A percentile compares a stretch with the other conserved stretches of the same genome.
Conservation (phyloP, 92 coral and sea anemone species). For the Micromussa lordhowensis region DNA sequence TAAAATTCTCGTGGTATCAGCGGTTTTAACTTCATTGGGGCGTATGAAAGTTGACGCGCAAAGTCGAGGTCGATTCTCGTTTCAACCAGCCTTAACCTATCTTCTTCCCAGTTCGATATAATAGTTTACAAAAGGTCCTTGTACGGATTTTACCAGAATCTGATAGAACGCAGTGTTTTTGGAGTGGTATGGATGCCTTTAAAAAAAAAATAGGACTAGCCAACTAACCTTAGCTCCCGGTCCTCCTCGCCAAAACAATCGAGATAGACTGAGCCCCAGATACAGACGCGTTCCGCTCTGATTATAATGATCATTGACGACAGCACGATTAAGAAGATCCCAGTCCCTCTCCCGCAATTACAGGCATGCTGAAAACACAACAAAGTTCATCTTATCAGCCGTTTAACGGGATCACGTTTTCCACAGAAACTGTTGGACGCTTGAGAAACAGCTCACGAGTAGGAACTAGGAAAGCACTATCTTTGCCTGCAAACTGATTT, state of each 20-base stretch:
- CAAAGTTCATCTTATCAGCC: neutral
- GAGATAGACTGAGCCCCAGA: slow-evolving; percentile 99
- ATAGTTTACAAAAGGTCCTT: no score
- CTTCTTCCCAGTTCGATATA: no score
- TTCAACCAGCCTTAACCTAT: no score
- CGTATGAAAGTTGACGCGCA: no score
- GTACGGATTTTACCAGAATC: no score
- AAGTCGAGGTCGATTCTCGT: no score
- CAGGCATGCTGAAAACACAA: slow-evolving; percentile 76
- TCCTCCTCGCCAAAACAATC: slow-evolving; percentile 99
- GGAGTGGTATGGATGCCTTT: neutral
- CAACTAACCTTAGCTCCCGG: slow-evolving; percentile 84
- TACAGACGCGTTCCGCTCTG: slow-evolving; percentile 92
- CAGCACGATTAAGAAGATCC: slow-evolving; percentile 86
- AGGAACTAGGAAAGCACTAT: no score
- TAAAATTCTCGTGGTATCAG: no score
- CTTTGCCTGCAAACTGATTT: no score
- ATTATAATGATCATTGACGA: slow-evolving; percentile 91
- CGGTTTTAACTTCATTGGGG: no score
- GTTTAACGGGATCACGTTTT: neutral
- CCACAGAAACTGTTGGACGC: neutral
- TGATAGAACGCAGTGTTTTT: no score
- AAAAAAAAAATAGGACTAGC: neutral
- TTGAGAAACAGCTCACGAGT: neutral
- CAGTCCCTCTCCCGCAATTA: slow-evolving; percentile 97